Percentiles rank a stretch among this genome's conserved stretches.
phyloP scores from a whole-genome alignment of 23 tunicate genomes.

The Trididemnum nubilum region DNA sequence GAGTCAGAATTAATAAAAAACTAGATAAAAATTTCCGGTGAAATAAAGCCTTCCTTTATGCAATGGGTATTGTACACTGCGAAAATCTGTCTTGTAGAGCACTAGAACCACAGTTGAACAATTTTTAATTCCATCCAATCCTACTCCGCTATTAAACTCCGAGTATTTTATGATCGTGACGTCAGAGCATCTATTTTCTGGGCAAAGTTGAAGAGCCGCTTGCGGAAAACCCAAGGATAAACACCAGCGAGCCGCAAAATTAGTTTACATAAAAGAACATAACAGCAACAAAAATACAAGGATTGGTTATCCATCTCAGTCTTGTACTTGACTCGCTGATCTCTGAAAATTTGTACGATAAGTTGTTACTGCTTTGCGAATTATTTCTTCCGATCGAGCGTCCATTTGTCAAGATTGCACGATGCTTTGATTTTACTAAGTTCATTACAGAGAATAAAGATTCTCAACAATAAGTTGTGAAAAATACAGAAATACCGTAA shows the following conservation, averaged over 20 bases:
- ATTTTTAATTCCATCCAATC: too few species aligned
- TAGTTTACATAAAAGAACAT: constrained; percentile 1
- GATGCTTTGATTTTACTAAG: constrained; percentile 23
- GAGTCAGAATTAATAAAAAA: too few species aligned
- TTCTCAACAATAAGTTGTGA: constrained; percentile 30
- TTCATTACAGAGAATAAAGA: constrained; percentile 38
- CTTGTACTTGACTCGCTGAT: constrained; percentile 24
- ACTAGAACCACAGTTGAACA: too few species aligned
- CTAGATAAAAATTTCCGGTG: too few species aligned
- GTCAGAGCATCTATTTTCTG: too few species aligned
- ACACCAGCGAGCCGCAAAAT: constrained; percentile 22
- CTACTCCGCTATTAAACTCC: too few species aligned
- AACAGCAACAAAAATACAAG: not conserved
- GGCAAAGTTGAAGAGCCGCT: constrained; percentile 23
- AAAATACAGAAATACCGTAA: constrained; percentile 29
- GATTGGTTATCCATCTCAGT: constrained; percentile 20
- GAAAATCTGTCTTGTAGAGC: too few species aligned
- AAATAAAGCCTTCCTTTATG: too few species aligned
- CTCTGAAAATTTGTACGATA: constrained; percentile 33
- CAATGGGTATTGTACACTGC: too few species aligned
- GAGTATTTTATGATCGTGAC: too few species aligned
- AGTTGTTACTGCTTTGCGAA: constrained; percentile 33
- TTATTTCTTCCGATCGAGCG: constrained; percentile 25
- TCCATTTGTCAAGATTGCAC: constrained; percentile 25
- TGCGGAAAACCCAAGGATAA: constrained; percentile 31